A percentile compares a stretch with the other conserved stretches of the same genome.
These are phyloP conservation scores for Callinectes sapidus DNA, from an alignment of 2,888 invertebrate genomes.

Conservation along the genomic window DNA sequence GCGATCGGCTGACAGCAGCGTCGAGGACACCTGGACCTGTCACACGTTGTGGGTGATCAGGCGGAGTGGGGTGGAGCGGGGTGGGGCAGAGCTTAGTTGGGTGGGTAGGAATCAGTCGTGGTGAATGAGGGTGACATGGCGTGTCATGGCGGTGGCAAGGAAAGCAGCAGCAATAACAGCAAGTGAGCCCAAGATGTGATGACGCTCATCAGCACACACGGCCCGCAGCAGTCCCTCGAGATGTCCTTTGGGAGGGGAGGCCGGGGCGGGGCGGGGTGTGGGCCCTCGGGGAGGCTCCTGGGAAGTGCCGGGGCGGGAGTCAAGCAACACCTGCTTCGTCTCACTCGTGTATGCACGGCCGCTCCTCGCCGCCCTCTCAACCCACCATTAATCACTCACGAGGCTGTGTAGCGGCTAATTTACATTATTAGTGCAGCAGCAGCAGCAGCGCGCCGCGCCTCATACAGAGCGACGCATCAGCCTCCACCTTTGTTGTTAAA, in stretches of 20 bases:
- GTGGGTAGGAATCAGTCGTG: background rate
- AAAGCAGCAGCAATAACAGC: background rate
- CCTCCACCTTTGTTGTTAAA: conserved; percentile 11
- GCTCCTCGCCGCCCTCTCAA: conserved; percentile 45
- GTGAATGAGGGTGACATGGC: background rate
- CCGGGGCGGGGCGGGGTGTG: background rate
- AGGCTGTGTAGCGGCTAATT: conserved; percentile 40
- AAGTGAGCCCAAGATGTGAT: background rate
- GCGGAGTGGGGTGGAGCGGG: background rate
- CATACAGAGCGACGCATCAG: background rate
- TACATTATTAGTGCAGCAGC: conserved; percentile 41
- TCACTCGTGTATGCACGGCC: conserved; percentile 38
- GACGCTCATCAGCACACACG: conserved; percentile 6
- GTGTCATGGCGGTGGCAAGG: background rate
- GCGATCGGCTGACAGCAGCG: background rate
- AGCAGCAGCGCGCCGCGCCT: conserved; percentile 16
- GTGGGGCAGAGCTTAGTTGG: too few relatives aligned
- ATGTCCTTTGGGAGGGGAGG: background rate
- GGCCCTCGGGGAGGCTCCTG: background rate
- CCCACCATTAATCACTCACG: conserved; percentile 42
- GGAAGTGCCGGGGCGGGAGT: background rate
- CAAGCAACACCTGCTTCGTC: conserved; percentile 22
- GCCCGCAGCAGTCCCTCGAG: background rate
- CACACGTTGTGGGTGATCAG: background rate
- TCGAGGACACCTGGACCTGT: conserved; percentile 12